Conservation (phyloP, 2,888 invertebrate genomes). For the Tyria jacobaeae region DNA sequence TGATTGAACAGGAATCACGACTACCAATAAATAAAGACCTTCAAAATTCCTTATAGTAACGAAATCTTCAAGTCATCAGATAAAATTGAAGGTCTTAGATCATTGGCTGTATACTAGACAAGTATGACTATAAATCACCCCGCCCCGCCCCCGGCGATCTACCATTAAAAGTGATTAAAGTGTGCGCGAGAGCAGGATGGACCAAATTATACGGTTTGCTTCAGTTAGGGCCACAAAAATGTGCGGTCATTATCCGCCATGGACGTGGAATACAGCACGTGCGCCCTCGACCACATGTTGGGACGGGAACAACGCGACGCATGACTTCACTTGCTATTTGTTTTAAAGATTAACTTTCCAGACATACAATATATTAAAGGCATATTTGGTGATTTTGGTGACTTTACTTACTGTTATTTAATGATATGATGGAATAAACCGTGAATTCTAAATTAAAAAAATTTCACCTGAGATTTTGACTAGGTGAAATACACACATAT, state of each 20-base stretch:
- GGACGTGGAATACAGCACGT: slow-evolving; percentile 53
- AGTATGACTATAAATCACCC: slow-evolving; percentile 69
- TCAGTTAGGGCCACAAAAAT: slow-evolving; percentile 65
- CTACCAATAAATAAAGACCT: slow-evolving; percentile 30
- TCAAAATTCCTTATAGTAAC: slow-evolving; percentile 6
- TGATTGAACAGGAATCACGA: slow-evolving; percentile 25
- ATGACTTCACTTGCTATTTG: slow-evolving; percentile 10
- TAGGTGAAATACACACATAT: too few species aligned
- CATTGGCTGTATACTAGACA: slow-evolving; percentile 55
- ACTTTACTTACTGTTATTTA: too few species aligned
- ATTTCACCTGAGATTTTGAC: too few species aligned
- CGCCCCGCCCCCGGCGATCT: slow-evolving; percentile 63
- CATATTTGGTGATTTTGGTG: too few species aligned
- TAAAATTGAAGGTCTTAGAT: slow-evolving; percentile 38
- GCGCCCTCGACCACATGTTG: slow-evolving; percentile 46
- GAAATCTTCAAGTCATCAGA: slow-evolving; percentile 24
- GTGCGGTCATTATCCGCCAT: slow-evolving; percentile 71
- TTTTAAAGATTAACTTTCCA: not conserved
- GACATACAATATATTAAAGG: not conserved
- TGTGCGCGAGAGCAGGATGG: slow-evolving; percentile 72
- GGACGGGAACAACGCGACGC: slow-evolving; percentile 29
- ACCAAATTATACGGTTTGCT: slow-evolving; percentile 78
- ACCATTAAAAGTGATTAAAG: slow-evolving; percentile 79
- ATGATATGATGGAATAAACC: too few species aligned
- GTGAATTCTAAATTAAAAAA: too few species aligned